phyloP scores from a whole-genome alignment of 2,113 vertebrate genomes.

The Rhipidura dahli region DNA sequence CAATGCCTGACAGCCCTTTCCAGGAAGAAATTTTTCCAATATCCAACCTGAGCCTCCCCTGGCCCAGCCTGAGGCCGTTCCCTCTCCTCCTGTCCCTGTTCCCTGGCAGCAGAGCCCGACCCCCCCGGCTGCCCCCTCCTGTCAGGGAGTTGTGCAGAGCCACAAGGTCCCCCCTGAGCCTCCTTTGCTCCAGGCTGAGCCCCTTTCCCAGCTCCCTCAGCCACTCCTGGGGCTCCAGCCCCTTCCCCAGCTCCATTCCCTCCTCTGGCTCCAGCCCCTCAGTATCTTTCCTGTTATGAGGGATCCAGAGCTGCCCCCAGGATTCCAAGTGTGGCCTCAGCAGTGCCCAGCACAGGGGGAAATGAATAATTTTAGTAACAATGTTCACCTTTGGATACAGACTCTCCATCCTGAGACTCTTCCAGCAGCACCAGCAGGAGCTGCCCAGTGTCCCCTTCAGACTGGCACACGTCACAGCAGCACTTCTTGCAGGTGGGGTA shows the following conservation, averaged over 20 bases:
- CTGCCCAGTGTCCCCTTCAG: neutral
- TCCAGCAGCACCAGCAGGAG: neutral
- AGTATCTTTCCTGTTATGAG: neutral
- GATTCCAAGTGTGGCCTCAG: neutral
- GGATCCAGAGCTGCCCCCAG: neutral
- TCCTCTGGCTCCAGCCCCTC: neutral
- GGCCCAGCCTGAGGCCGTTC: neutral
- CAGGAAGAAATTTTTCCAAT: neutral
- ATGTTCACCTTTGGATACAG: neutral
- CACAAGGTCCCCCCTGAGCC: neutral
- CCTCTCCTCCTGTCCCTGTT: neutral
- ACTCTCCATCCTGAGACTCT: neutral
- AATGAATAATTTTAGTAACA: neutral
- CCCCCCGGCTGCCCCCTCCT: neutral
- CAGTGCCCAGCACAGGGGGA: neutral
- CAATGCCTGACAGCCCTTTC: neutral
- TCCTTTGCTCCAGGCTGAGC: neutral
- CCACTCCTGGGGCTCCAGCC: fast-evolving
- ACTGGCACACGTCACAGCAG: fast-evolving
- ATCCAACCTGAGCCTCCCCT: neutral
- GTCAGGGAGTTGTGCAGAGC: neutral
- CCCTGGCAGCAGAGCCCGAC: neutral
- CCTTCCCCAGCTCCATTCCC: neutral
- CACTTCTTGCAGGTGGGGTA: neutral
- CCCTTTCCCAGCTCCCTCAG: neutral